Percentiles rank a stretch among this genome's conserved stretches.
These are phyloP conservation scores for Sebastes aleutianus DNA, from an alignment of 2,797 vertebrate species.

Conservation along the genomic window DNA sequence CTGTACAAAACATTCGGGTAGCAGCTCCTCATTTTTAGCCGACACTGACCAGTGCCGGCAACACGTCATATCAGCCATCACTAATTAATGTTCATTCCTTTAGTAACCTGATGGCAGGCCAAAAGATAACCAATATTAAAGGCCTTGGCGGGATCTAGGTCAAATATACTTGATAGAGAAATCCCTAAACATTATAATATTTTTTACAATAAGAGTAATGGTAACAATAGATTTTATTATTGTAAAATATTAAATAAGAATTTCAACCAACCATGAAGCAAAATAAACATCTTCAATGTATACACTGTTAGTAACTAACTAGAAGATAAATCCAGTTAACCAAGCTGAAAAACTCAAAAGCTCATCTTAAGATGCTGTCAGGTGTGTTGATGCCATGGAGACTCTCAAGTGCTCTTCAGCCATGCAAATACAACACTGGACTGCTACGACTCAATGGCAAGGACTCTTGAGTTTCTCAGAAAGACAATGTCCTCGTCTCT, in stretches of 20 bases:
- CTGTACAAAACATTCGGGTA: neutral
- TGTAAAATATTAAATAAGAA: neutral
- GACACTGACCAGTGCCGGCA: neutral
- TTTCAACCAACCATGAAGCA: neutral
- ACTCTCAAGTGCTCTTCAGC: slow-evolving; percentile 32
- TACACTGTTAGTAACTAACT: neutral
- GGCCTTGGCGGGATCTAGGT: too few relatives aligned
- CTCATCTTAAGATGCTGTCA: slow-evolving; percentile 1
- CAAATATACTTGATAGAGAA: too few relatives aligned
- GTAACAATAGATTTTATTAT: neutral
- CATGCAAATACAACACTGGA: slow-evolving; percentile 7
- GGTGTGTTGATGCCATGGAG: slow-evolving; percentile 10
- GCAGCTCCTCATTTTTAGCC: neutral
- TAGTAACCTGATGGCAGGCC: too few relatives aligned
- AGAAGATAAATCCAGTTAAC: neutral
- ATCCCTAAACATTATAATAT: too few relatives aligned
- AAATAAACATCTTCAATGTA: neutral
- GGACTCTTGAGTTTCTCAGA: slow-evolving; percentile 26
- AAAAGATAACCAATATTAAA: too few relatives aligned
- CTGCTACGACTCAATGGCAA: slow-evolving; percentile 19
- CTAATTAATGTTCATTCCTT: too few relatives aligned
- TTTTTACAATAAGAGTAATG: neutral
- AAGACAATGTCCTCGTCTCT: neutral
- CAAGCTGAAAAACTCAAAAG: neutral
- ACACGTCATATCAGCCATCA: too few relatives aligned